Evolutionary conservation across 1,140 invertebrate species (phyloP).

Genomic region (Drosophila novamexicana): DNA sequence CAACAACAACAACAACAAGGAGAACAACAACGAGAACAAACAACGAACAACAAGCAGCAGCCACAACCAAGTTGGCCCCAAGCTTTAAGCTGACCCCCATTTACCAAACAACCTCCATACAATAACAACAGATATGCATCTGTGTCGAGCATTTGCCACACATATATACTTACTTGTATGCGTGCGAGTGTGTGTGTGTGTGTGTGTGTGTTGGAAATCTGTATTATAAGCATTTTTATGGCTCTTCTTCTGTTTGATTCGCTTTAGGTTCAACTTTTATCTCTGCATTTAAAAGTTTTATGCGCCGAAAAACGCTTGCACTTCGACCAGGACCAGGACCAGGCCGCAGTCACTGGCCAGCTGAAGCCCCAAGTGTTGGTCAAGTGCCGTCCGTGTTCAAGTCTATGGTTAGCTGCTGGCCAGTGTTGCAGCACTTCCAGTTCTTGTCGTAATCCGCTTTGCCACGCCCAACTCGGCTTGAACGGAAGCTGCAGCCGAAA

Average conservation of each 20-base stretch:
- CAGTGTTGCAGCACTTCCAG: slow-evolving; percentile 5
- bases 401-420: slow-evolving; percentile 28
- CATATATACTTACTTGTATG: background rate
- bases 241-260: slow-evolving; percentile 39
- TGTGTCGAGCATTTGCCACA: slow-evolving; percentile 29
- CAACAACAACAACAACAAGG: background rate
- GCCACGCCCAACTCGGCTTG: slow-evolving; percentile 35
- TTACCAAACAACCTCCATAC: slow-evolving; percentile 44
- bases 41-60: slow-evolving; percentile 8
- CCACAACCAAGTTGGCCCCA: slow-evolving; percentile 35
- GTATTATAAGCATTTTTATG: slow-evolving; percentile 46
- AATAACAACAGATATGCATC: slow-evolving; percentile 54
- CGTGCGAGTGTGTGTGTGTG: background rate
- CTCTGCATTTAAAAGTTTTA: slow-evolving; percentile 20
- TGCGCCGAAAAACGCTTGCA: slow-evolving; percentile 54
- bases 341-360: slow-evolving; percentile 26
- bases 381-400: slow-evolving; percentile 43
- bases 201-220: slow-evolving; percentile 40
- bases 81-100: slow-evolving; percentile 67
- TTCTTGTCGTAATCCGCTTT: slow-evolving; percentile 68
- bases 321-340: slow-evolving; percentile 22
- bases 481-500: slow-evolving; percentile 14
- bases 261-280: slow-evolving; percentile 27
- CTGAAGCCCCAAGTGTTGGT: slow-evolving; percentile 55
- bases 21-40: slow-evolving; percentile 10